A percentile compares a stretch with the other conserved stretches of the same genome.
Evolutionary conservation across 2,113 vertebrate genomes (phyloP).

Genomic region (Puntigrus tetrazona): DNA sequence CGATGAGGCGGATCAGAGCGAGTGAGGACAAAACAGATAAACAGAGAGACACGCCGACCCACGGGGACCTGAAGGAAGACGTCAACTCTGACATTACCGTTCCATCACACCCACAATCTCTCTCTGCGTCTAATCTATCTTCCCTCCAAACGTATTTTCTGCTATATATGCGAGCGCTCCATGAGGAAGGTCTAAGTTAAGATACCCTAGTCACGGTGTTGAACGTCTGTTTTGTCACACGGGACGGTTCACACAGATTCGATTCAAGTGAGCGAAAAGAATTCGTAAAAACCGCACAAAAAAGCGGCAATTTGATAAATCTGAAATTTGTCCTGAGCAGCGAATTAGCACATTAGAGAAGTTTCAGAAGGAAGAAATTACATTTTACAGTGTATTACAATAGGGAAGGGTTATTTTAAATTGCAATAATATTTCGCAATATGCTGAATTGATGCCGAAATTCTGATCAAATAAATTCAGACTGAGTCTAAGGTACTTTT

Average conservation of each 20-base stretch:
- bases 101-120: not conserved
- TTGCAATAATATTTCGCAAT: too few species aligned
- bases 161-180: not conserved
- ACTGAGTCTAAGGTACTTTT: too few species aligned
- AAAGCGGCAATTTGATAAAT: not conserved
- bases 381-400: too few species aligned
- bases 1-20: not conserved
- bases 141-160: not conserved
- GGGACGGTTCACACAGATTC: not conserved
- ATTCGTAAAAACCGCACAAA: not conserved
- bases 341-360: not conserved
- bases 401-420: too few species aligned
- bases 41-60: not conserved
- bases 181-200: not conserved
- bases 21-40: constrained; percentile 9
- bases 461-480: too few species aligned
- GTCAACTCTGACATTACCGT: not conserved
- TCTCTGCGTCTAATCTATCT: not conserved
- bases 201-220: not conserved
- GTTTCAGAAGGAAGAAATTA: not conserved
- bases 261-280: not conserved
- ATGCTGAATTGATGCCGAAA: too few species aligned
- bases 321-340: not conserved
- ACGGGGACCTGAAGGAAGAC: not conserved
- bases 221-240: not conserved